Evolutionary conservation across 2,888 invertebrate species (phyloP).

Genomic region (Malachius bipustulatus): DNA sequence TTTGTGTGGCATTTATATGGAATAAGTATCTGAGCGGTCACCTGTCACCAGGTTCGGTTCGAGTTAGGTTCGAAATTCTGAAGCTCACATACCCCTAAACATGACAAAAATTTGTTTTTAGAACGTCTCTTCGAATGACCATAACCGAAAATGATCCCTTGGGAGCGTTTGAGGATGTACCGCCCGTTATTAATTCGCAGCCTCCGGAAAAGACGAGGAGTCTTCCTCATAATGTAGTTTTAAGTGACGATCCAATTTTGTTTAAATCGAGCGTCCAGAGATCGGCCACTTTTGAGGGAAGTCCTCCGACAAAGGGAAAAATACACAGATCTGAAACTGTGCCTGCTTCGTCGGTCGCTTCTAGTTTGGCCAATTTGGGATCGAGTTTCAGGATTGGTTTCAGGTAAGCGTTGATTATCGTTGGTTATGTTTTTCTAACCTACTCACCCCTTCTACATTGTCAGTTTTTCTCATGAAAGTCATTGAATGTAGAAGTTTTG

Average conservation of each 20-base stretch:
- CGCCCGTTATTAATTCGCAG: conserved; percentile 15
- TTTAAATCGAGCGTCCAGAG: conserved; percentile 41
- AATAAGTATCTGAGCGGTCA: too few relatives aligned
- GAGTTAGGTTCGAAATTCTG: too few relatives aligned
- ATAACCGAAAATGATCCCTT: conserved; percentile 70
- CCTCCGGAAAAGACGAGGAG: conserved; percentile 33
- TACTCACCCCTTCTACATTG: too few relatives aligned
- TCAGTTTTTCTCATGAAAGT: too few relatives aligned
- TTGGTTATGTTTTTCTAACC: neutral
- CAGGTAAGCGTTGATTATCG: conserved; percentile 46
- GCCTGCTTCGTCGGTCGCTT: conserved; percentile 60
- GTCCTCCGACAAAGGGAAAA: conserved; percentile 35
- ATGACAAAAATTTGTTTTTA: too few relatives aligned
- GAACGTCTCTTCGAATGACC: conserved; percentile 65
- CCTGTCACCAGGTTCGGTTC: too few relatives aligned
- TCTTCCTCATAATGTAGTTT: conserved; percentile 30
- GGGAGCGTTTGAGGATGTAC: conserved; percentile 8
- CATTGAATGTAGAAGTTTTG: too few relatives aligned
- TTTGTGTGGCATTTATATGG: too few relatives aligned
- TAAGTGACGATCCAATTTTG: conserved; percentile 56
- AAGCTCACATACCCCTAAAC: too few relatives aligned
- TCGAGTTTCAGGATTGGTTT: conserved; percentile 77
- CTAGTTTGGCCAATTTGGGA: conserved; percentile 67
- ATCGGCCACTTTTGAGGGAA: conserved; percentile 45
- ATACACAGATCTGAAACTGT: conserved; percentile 65